Evolutionary conservation across 2,888 invertebrate genomes (phyloP).

Genomic region (Archaeoteleia sp.): DNA sequence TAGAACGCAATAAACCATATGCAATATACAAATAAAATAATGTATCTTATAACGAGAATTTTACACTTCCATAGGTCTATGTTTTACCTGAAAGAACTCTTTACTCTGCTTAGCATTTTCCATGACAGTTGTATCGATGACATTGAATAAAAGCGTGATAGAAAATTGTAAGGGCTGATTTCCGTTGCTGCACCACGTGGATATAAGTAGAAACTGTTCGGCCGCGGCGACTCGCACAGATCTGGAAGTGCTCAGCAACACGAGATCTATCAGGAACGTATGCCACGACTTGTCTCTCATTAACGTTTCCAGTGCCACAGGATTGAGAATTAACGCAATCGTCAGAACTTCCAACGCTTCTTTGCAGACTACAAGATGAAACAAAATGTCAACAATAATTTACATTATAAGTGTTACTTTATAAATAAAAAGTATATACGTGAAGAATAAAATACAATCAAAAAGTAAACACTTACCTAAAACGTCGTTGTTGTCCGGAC

Average conservation of each 20-base stretch:
- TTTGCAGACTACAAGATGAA: constrained; percentile 81
- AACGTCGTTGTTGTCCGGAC: constrained; percentile 82
- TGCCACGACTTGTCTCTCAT: constrained; percentile 87
- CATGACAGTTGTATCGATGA: constrained; percentile 80
- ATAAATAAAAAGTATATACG: too few relatives aligned
- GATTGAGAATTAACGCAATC: constrained; percentile 91
- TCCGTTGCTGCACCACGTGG: constrained; percentile 84
- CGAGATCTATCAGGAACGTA: constrained; percentile 90
- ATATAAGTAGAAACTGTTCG: constrained; percentile 89
- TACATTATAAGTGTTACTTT: too few relatives aligned
- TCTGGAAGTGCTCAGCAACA: constrained; percentile 87
- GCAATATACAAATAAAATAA: too few relatives aligned
- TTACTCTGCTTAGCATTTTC: constrained; percentile 84
- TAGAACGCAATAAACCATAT: too few relatives aligned
- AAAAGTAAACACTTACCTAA: constrained; percentile 73
- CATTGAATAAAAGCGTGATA: constrained; percentile 81
- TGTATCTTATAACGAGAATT: too few relatives aligned
- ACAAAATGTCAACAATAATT: constrained; percentile 18
- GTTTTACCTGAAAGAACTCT: constrained; percentile 84
- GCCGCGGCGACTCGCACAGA: constrained; percentile 86
- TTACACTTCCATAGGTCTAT: too few relatives aligned
- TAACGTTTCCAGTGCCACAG: constrained; percentile 88
- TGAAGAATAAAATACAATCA: not conserved
- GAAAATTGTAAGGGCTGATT: constrained; percentile 80
- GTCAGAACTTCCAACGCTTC: constrained; percentile 95